Percentiles rank a stretch among this genome's conserved stretches.
These are phyloP conservation scores for Myotis myotis DNA, from an alignment of 2,797 vertebrate species.

Conservation along the genomic window DNA sequence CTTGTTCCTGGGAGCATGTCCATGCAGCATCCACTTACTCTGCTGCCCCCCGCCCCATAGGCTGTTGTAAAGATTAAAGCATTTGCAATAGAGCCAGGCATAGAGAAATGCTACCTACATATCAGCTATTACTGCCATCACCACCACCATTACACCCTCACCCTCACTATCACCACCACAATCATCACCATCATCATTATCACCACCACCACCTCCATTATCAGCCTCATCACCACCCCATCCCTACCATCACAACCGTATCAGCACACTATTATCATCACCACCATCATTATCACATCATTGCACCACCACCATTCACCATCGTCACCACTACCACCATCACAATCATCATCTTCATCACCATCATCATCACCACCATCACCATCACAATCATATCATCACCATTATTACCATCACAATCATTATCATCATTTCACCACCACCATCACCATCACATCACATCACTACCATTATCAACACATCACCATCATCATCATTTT, in stretches of 20 bases:
- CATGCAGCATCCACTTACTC: too few relatives aligned
- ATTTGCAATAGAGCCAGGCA: background rate
- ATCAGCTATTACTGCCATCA: background rate
- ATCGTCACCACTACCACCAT: background rate
- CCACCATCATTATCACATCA: fast-evolving
- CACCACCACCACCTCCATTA: fast-evolving
- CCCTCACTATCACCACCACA: fast-evolving
- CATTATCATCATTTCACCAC: fast-evolving
- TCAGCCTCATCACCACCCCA: background rate
- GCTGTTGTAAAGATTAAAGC: background rate
- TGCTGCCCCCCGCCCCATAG: too few relatives aligned
- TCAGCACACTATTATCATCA: background rate
- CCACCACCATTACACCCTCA: too few relatives aligned
- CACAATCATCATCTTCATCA: fast-evolving
- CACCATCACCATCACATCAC: background rate
- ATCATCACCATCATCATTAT: fast-evolving
- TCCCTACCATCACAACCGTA: background rate
- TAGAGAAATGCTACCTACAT: background rate
- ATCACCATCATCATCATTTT: background rate
- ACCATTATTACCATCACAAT: fast-evolving
- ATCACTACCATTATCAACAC: fast-evolving
- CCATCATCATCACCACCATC: fast-evolving
- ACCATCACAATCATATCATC: background rate
- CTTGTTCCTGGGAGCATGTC: too few relatives aligned
- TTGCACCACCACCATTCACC: background rate